These are phyloP conservation scores for Saguinus imperator DNA, from an alignment of 2,113 vertebrate species.

Conservation along the genomic window DNA sequence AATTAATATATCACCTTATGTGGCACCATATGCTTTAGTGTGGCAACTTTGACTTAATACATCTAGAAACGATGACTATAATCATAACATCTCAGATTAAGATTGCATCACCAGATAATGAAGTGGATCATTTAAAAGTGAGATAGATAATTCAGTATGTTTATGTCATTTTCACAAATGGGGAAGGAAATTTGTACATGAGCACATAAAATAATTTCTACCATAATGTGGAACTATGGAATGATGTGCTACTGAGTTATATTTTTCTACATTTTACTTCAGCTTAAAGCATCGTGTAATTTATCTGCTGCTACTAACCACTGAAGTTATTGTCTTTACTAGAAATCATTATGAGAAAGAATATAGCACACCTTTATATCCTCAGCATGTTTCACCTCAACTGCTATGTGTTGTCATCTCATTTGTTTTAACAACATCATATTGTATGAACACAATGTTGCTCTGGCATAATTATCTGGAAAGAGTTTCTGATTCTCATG, in stretches of 20 bases:
- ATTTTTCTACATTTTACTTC: not conserved
- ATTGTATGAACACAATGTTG: not conserved
- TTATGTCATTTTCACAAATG: not conserved
- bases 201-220: not conserved
- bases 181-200: not conserved
- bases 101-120: not conserved
- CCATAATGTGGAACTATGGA: not conserved
- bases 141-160: not conserved
- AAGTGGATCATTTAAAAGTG: slow-evolving; percentile 1
- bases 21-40: not conserved
- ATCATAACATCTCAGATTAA: not conserved
- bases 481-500: not conserved
- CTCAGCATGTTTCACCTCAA: not conserved
- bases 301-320: not conserved
- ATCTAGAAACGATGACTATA: not conserved
- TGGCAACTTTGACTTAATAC: not conserved
- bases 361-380: not conserved
- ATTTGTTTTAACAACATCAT: not conserved
- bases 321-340: not conserved
- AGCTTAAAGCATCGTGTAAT: not conserved
- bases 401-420: not conserved
- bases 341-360: not conserved
- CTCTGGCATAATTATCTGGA: not conserved
- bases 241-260: not conserved
- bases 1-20: slow-evolving; percentile 25